These are phyloP conservation scores for Enteromius trimaculatus DNA, from an alignment of 2,797 vertebrate genomes.

Conservation along the genomic window DNA sequence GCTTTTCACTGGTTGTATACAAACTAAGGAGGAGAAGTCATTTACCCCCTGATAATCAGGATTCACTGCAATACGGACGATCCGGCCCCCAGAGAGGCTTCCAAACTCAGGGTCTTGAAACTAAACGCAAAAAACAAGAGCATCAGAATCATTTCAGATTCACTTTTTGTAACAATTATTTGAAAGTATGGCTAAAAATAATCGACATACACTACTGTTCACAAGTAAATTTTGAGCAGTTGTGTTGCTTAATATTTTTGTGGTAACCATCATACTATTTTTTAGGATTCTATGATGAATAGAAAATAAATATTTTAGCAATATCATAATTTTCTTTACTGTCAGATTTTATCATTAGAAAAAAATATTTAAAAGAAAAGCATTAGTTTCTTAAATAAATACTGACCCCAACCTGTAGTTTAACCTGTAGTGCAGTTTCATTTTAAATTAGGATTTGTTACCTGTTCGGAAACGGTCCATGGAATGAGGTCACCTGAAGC, in stretches of 20 bases:
- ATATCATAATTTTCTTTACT: not conserved
- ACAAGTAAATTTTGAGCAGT: not conserved
- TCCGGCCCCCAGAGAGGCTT: slow-evolving; percentile 88
- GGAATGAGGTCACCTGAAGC: slow-evolving; percentile 97
- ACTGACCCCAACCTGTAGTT: not conserved
- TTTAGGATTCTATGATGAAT: not conserved
- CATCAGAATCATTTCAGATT: not conserved
- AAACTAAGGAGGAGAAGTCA: not conserved
- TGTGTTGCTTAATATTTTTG: not conserved
- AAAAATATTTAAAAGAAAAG: not conserved
- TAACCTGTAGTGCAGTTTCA: not conserved
- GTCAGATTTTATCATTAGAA: not conserved
- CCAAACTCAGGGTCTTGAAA: slow-evolving; percentile 97
- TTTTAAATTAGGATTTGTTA: slow-evolving; percentile 58
- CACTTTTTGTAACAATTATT: not conserved
- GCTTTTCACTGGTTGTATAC: not conserved
- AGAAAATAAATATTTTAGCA: not conserved
- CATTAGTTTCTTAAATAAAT: not conserved
- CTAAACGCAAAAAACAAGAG: slow-evolving; percentile 67
- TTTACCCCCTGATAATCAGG: slow-evolving; percentile 97
- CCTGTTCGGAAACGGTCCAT: slow-evolving; percentile 97
- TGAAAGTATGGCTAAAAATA: not conserved
- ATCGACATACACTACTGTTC: not conserved
- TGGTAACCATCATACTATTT: not conserved
- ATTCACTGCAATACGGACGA: slow-evolving; percentile 95